These are phyloP conservation scores for Meiosimyza platycephala DNA, from an alignment of 2,888 invertebrate species.

Conservation along the genomic window DNA sequence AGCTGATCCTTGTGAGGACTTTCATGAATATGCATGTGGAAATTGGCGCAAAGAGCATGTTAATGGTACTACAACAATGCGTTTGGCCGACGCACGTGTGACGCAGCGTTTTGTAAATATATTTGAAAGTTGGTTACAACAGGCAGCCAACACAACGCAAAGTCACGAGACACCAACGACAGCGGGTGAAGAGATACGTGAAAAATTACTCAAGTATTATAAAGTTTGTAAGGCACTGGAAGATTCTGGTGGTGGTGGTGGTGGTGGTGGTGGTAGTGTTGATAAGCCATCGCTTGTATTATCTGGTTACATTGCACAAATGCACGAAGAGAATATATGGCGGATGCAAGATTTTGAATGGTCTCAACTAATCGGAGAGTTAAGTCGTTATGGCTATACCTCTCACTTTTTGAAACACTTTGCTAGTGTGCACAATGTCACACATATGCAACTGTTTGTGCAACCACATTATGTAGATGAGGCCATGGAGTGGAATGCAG, in stretches of 20 bases:
- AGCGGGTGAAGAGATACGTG: constrained; percentile 41
- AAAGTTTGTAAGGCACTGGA: constrained; percentile 44
- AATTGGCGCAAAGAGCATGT: constrained; percentile 48
- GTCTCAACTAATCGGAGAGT: constrained; percentile 48
- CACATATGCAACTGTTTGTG: constrained; percentile 49
- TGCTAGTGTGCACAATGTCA: constrained; percentile 51
- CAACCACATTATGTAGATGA: constrained; percentile 50
- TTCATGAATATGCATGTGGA: constrained; percentile 56
- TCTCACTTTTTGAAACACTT: constrained; percentile 51
- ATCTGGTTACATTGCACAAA: constrained; percentile 47
- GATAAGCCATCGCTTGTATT: constrained; percentile 34
- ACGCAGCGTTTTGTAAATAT: constrained; percentile 50
- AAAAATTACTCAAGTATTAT: constrained; percentile 54
- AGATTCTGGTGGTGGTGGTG: background rate
- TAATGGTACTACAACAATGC: constrained; percentile 48
- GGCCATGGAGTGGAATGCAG: constrained; percentile 44
- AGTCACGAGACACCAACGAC: background rate
- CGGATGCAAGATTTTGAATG: constrained; percentile 45
- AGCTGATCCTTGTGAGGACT: constrained; percentile 54
- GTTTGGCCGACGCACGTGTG: constrained; percentile 49
- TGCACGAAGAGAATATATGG: constrained; percentile 38
- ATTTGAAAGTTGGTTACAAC: constrained; percentile 43
- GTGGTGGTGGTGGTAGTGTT: background rate
- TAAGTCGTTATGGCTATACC: constrained; percentile 56
- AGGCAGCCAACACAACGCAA: constrained; percentile 5